A percentile compares a stretch with the other conserved stretches of the same genome.
Conservation (phyloP, 2,113 vertebrate genomes). For the Oenanthe melanoleuca region DNA sequence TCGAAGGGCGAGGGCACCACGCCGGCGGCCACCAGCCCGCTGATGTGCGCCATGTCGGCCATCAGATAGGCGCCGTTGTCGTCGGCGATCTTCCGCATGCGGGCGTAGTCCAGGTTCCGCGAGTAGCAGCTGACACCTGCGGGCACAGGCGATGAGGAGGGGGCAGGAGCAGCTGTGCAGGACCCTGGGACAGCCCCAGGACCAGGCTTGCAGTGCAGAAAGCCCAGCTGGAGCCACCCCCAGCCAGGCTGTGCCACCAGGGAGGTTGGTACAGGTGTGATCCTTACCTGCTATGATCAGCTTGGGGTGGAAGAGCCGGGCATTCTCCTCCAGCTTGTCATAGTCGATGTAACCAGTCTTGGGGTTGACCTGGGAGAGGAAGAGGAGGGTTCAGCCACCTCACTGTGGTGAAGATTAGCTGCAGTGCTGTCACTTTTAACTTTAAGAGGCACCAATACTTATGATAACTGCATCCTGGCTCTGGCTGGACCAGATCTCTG, state of each 20-base stretch:
- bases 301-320: constrained; percentile 91
- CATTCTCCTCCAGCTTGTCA: constrained; percentile 86
- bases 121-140: constrained; percentile 95
- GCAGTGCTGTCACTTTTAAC: neutral
- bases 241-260: neutral
- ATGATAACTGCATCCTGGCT: neutral
- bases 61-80: constrained; percentile 88
- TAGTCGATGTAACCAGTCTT: constrained; percentile 94
- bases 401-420: neutral
- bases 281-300: constrained; percentile 90
- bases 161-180: neutral
- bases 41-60: constrained; percentile 98
- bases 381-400: neutral
- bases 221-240: neutral
- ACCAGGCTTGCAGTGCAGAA: neutral
- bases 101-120: constrained; percentile 90
- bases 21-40: constrained; percentile 88
- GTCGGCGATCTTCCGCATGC: constrained; percentile 85
- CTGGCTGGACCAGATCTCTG: neutral
- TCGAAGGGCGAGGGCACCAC: constrained; percentile 93
- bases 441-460: neutral
- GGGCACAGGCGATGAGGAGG: neutral
- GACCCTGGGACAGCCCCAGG: neutral
- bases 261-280: accelerated
- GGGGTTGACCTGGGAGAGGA: constrained; percentile 84